phyloP scores from a whole-genome alignment of 2,797 vertebrate genomes.

The Enteromius viviparus region DNA sequence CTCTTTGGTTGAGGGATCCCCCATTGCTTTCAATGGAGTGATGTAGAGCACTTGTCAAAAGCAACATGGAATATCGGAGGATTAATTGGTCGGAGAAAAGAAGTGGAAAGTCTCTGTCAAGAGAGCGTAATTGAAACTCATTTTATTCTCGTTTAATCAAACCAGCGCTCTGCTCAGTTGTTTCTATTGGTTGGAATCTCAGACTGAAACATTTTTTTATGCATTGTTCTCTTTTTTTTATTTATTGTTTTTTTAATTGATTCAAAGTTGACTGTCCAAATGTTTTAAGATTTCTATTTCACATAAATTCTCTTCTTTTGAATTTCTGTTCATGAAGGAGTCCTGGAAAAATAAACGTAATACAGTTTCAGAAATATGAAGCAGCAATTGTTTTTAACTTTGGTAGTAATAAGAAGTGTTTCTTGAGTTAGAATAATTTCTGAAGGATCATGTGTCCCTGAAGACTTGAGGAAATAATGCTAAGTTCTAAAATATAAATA shows the following conservation, averaged over 20 bases:
- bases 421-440: neutral
- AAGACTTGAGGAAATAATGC: neutral
- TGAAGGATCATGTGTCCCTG: neutral
- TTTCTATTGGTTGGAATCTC: slow-evolving; percentile 17
- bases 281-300: neutral
- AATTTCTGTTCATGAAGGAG: neutral
- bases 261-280: too few species aligned
- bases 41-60: slow-evolving; percentile 75
- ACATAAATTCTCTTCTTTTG: neutral
- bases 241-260: too few species aligned
- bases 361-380: neutral
- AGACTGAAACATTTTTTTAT: neutral
- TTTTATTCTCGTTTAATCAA: slow-evolving; percentile 43
- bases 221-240: neutral
- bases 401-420: neutral
- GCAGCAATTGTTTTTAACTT: neutral
- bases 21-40: slow-evolving; percentile 68
- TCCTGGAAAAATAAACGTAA: neutral
- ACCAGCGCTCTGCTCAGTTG: slow-evolving; percentile 18
- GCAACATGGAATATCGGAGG: slow-evolving; percentile 67
- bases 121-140: slow-evolving; percentile 53
- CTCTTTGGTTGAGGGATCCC: slow-evolving; percentile 69
- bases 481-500: neutral
- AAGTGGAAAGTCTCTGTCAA: slow-evolving; percentile 47
- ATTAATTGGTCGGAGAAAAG: slow-evolving; percentile 66